Conservation (phyloP, 92 coral and sea anemone genomes). For the Hydrozoanthus gracilis region DNA sequence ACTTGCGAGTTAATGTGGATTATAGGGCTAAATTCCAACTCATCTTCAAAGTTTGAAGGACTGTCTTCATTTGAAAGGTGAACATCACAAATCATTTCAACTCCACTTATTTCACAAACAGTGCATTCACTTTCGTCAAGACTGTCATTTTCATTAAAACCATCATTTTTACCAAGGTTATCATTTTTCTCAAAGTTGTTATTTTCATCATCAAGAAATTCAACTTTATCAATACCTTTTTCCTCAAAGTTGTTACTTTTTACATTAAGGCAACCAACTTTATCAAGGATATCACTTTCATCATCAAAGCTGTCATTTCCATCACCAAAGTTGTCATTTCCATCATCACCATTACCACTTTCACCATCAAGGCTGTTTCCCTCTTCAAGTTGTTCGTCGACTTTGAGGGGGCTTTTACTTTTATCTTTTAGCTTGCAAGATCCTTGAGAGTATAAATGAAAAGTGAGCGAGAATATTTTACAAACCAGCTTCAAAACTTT, state of each 20-base stretch:
- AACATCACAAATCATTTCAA: not conserved
- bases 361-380: not conserved
- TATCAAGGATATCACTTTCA: too few relatives aligned
- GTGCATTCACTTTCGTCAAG: not conserved
- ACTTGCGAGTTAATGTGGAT: slow-evolving; percentile 43
- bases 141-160: not conserved
- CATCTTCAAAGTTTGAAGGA: slow-evolving; percentile 31
- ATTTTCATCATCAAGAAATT: too few relatives aligned
- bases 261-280: too few relatives aligned
- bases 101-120: slow-evolving; percentile 4
- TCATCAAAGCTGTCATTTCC: too few relatives aligned
- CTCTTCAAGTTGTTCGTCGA: not conserved
- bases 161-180: too few relatives aligned
- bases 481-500: not conserved
- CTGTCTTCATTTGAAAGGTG: slow-evolving; percentile 10
- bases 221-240: too few relatives aligned
- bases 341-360: too few relatives aligned
- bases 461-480: not conserved
- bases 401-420: not conserved
- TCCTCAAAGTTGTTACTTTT: too few relatives aligned
- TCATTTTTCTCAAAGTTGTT: too few relatives aligned
- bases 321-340: too few relatives aligned
- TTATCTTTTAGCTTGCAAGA: not conserved
- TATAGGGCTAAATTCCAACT: slow-evolving; percentile 35
- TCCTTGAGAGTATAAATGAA: not conserved